phyloP scores from a whole-genome alignment of 2,797 vertebrate genomes.

The Melanotaenia maccullochi region DNA sequence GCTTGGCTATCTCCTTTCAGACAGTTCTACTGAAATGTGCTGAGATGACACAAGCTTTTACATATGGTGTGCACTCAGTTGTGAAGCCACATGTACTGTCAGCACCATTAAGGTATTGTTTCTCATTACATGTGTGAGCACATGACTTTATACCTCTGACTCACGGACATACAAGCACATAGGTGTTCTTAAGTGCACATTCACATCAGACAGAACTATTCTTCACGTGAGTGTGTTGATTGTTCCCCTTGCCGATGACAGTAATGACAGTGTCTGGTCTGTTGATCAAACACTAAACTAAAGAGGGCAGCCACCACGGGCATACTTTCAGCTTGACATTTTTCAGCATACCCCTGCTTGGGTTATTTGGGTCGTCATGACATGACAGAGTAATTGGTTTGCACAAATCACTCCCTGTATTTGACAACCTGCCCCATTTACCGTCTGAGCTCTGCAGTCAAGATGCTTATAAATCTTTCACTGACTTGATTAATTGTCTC shows the following conservation, averaged over 20 bases:
- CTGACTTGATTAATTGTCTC: slow-evolving; percentile 79
- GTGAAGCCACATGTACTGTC: slow-evolving; percentile 64
- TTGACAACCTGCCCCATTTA: slow-evolving; percentile 77
- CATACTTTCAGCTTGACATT: slow-evolving; percentile 63
- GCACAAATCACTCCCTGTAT: slow-evolving; percentile 71
- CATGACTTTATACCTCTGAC: slow-evolving; percentile 32
- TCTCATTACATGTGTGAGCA: slow-evolving; percentile 32
- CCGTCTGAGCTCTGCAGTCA: slow-evolving; percentile 73
- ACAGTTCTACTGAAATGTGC: slow-evolving; percentile 67
- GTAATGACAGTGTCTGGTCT: slow-evolving; percentile 50
- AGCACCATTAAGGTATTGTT: slow-evolving; percentile 58
- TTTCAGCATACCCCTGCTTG: slow-evolving; percentile 55
- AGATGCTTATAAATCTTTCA: slow-evolving; percentile 82
- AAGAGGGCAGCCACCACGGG: slow-evolving; percentile 39
- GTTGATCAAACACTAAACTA: slow-evolving; percentile 40
- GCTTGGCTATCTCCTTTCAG: slow-evolving; percentile 69
- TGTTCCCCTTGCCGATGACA: slow-evolving; percentile 17
- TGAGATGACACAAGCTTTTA: slow-evolving; percentile 74
- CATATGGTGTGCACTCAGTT: slow-evolving; percentile 56
- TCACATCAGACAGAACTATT: slow-evolving; percentile 23
- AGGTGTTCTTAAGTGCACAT: slow-evolving; percentile 13
- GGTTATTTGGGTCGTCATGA: slow-evolving; percentile 73
- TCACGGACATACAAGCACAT: slow-evolving; percentile 7
- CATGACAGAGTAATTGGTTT: slow-evolving; percentile 78
- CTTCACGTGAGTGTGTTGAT: slow-evolving; percentile 17